phyloP scores from a whole-genome alignment of 2,888 invertebrate species.

The Rhaphigaster nebulosa region DNA sequence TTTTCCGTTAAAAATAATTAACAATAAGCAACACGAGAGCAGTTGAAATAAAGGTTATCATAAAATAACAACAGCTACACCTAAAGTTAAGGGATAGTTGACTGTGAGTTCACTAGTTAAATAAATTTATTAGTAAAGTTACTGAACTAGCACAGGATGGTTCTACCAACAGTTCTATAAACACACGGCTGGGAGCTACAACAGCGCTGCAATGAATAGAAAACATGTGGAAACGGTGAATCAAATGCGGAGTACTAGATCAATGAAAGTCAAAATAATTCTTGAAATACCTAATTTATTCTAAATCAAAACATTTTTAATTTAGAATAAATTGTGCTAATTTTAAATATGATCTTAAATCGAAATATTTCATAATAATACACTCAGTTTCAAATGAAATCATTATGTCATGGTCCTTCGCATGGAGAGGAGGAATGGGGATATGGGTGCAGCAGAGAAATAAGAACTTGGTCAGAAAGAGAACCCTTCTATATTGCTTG shows the following conservation, averaged over 20 bases:
- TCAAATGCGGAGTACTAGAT: not conserved
- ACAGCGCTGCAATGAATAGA: not conserved
- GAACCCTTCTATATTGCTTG: not conserved
- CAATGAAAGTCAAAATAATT: not conserved
- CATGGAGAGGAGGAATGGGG: too few species aligned
- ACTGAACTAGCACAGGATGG: not conserved
- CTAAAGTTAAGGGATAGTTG: not conserved
- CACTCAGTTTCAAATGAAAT: not conserved
- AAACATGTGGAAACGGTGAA: not conserved
- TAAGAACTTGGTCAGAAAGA: not conserved
- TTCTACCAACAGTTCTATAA: not conserved
- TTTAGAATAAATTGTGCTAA: not conserved
- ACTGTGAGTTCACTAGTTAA: constrained; percentile 6
- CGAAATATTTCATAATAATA: not conserved
- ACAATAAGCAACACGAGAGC: not conserved
- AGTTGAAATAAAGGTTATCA: not conserved
- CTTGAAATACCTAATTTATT: not conserved
- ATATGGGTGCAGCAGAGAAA: not conserved
- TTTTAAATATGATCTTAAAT: not conserved
- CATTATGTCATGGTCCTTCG: not conserved
- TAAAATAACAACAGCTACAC: not conserved
- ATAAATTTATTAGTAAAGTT: constrained; percentile 16
- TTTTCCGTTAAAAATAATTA: not conserved
- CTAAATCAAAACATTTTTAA: not conserved
- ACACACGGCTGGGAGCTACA: not conserved